A percentile compares a stretch with the other conserved stretches of the same genome.
Evolutionary conservation across 2,888 invertebrate genomes (phyloP).

Genomic region (Sphaeridia pumilis): DNA sequence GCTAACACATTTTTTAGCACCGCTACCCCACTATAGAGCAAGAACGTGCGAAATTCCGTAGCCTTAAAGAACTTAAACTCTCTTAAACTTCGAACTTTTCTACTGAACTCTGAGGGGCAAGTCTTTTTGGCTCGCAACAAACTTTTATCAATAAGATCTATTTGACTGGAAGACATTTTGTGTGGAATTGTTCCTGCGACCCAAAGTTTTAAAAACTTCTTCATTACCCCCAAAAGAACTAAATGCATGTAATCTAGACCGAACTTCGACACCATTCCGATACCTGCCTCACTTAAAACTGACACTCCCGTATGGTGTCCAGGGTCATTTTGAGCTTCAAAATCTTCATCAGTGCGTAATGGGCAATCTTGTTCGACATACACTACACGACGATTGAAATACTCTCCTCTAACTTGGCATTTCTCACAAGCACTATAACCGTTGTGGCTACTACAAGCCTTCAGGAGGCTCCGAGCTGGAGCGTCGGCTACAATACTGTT

Average conservation of each 20-base stretch:
- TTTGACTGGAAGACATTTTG: neutral
- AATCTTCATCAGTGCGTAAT: constrained; percentile 11
- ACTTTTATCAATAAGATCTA: neutral
- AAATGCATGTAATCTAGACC: constrained; percentile 21
- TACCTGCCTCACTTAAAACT: constrained; percentile 18
- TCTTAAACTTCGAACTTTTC: constrained; percentile 2
- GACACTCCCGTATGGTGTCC: constrained; percentile 26
- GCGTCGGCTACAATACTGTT: constrained; percentile 6
- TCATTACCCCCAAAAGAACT: constrained; percentile 31
- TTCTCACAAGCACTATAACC: constrained; percentile 5
- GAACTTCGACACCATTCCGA: constrained; percentile 25
- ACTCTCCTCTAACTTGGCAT: constrained; percentile 6
- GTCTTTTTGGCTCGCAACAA: neutral
- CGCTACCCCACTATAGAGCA: constrained; percentile 3
- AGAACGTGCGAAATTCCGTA: constrained; percentile 8
- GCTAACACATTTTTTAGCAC: neutral
- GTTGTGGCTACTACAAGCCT: neutral
- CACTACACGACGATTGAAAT: neutral
- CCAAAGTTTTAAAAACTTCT: constrained; percentile 2
- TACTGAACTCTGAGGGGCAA: neutral
- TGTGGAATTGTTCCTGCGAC: neutral
- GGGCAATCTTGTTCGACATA: neutral
- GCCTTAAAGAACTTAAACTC: constrained; percentile 4
- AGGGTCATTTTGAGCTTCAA: constrained; percentile 16
- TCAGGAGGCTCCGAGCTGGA: constrained; percentile 8